A percentile compares a stretch with the other conserved stretches of the same genome.
These are phyloP conservation scores for Bursaphelenchus okinawaensis DNA, from an alignment of 2,888 invertebrate species.

Conservation along the genomic window DNA sequence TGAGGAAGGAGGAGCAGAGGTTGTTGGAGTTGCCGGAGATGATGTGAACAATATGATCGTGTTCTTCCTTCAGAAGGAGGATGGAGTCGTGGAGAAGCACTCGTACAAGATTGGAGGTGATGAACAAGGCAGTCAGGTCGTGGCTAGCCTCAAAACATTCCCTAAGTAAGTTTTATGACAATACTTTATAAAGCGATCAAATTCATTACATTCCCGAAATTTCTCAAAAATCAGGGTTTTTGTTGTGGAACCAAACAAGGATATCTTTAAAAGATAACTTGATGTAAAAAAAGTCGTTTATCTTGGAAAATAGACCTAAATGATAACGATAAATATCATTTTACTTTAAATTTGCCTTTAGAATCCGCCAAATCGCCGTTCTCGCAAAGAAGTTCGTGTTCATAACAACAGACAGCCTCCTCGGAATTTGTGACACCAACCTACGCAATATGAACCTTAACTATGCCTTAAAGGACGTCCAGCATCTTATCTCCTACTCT, in stretches of 20 bases:
- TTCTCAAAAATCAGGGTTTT: no score
- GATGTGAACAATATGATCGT: constrained; percentile 33
- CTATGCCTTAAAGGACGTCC: constrained; percentile 29
- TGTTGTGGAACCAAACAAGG: no score
- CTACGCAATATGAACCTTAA: constrained; percentile 34
- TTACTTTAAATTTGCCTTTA: constrained; percentile 15
- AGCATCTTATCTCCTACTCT: constrained; percentile 18
- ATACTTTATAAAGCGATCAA: background rate
- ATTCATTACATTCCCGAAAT: no score
- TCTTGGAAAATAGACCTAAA: background rate
- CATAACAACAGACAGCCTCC: constrained; percentile 40
- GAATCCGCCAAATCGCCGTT: constrained; percentile 41
- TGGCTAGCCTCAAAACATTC: constrained; percentile 10
- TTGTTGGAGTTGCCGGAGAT: constrained; percentile 43
- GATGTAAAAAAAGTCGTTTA: no score
- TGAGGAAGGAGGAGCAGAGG: constrained; percentile 42
- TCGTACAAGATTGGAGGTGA: constrained; percentile 12
- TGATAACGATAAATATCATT: background rate
- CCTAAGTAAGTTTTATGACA: constrained; percentile 12
- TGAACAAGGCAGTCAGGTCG: constrained; percentile 13
- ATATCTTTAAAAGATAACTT: no score
- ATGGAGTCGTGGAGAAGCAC: constrained; percentile 24
- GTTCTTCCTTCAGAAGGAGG: constrained; percentile 24
- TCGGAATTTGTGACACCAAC: constrained; percentile 40
- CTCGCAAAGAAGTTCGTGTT: constrained; percentile 43